Evolutionary conservation across 2,888 invertebrate species (phyloP).

Genomic region (Hypselothyrea guttata): DNA sequence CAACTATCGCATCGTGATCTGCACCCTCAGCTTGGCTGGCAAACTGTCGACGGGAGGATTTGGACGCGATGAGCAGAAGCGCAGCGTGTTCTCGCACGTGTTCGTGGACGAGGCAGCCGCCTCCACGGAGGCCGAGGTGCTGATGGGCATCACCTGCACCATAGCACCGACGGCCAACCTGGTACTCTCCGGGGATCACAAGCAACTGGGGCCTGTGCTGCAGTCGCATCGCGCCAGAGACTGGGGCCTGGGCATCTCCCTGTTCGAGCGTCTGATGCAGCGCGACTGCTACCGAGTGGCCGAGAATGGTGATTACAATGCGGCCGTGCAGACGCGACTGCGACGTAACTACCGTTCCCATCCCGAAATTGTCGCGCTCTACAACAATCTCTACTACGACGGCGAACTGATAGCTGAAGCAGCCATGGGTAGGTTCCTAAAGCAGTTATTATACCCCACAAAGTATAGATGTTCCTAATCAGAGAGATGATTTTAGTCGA

Average conservation of each 20-base stretch:
- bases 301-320: constrained; percentile 82
- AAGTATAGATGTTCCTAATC: too few relatives aligned
- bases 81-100: constrained; percentile 84
- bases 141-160: constrained; percentile 84
- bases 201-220: constrained; percentile 87
- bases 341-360: constrained; percentile 89
- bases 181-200: constrained; percentile 88
- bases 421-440: constrained; percentile 45
- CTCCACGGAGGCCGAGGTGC: constrained; percentile 87
- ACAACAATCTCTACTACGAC: constrained; percentile 89
- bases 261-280: constrained; percentile 87
- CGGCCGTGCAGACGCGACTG: constrained; percentile 88
- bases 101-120: constrained; percentile 91
- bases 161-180: constrained; percentile 82
- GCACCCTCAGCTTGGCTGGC: constrained; percentile 85
- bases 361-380: constrained; percentile 85
- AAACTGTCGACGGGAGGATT: constrained; percentile 82
- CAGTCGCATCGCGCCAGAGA: constrained; percentile 78
- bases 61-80: constrained; percentile 39
- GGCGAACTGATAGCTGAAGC: constrained; percentile 84
- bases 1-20: constrained; percentile 85
- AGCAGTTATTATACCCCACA: too few relatives aligned
- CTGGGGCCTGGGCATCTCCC: constrained; percentile 82
- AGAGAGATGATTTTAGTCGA: too few relatives aligned
- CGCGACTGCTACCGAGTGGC: constrained; percentile 81